Base-by-base conservation (phyloP, 2,113 vertebrate genomes). In the Grantiella picta region DNA sequence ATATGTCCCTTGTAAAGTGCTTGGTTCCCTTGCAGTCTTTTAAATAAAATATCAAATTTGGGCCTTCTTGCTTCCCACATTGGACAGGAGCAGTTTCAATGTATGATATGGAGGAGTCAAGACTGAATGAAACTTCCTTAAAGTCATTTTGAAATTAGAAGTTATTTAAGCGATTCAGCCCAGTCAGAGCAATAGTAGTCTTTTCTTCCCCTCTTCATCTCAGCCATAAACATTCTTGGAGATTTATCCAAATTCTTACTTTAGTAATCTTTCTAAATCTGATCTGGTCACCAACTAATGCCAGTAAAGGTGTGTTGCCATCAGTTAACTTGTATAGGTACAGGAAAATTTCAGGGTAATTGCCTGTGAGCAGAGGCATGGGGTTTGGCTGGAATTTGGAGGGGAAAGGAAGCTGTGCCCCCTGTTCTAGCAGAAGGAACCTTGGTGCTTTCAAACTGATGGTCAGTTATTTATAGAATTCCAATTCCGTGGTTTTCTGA, bases 1-100 rank as follows among this genome's bases (percentile, higher is more conserved):
- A 13, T 3, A 7, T 1, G 0, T 56, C 52, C 4, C 10, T 10
- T n/a, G 17, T 24, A 8, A 42, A 10, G 50, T 20, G 25, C 36
- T 45, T 69, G 66, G 20, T 25, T 47, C 23, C 47, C 33, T 60
- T 38, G 2, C 47, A 19, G 7, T 40, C 36, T 77, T 76, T 11
- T 15, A 69, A 76, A 29, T n/a, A 33, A 23, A 22, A 1, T 8
- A 14, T 42, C 0, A 3, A 2, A 35, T 54, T 40, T 59, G 70
- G 23, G 17, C 59, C 27, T 31, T 69, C 11, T 63, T 40, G 20
- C 25, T 59, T 85, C 31, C 22, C 22, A 20, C 10, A 13, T 5
- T n/a, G 61, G 66, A 47, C 5, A 22, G 24, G 38, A 75, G 16
- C 21, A 21, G 16, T 31, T 63, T 78, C 8, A 28, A 0, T 15